phyloP scores from a whole-genome alignment of 2,113 vertebrate genomes.

The Gadus macrocephalus region DNA sequence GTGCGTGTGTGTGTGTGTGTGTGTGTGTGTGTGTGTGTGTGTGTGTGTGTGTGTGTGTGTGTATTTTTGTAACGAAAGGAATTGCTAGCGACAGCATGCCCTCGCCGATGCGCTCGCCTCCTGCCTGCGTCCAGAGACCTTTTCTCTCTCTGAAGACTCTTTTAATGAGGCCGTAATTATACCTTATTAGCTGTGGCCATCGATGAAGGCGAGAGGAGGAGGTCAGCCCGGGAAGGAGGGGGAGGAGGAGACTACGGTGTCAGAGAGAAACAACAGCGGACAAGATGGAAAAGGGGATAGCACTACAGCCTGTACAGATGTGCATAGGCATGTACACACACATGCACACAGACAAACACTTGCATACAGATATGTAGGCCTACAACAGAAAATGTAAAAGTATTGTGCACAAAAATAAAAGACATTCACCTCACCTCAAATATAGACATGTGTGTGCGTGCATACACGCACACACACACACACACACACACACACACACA shows the following conservation, averaged over 20 bases:
- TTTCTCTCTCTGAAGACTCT: conserved; percentile 53
- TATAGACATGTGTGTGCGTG: not conserved
- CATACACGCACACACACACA: not conserved
- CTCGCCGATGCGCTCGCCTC: conserved; percentile 33
- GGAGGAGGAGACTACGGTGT: conserved; percentile 9
- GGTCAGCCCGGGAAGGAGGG: conserved; percentile 31
- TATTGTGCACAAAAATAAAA: not conserved
- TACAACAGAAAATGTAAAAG: not conserved
- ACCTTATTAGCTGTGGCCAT: conserved; percentile 67
- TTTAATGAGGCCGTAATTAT: conserved; percentile 70
- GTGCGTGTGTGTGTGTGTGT: too few relatives aligned
- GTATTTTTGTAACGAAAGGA: not conserved
- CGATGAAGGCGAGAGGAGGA: conserved; percentile 47
- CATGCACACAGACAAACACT: not conserved
- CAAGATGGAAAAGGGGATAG: not conserved
- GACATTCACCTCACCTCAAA: too few relatives aligned
- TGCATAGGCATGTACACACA: not conserved
- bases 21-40: too few relatives aligned
- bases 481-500: not conserved
- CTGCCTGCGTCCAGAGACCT: conserved; percentile 48
- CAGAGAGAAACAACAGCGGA: conserved; percentile 3
- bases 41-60: not conserved
- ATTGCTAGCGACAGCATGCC: conserved; percentile 36
- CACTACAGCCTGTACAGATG: not conserved
- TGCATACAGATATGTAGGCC: not conserved